Base-by-base conservation (phyloP, 1,140 invertebrate genomes). In the Drosophila bocki region DNA sequence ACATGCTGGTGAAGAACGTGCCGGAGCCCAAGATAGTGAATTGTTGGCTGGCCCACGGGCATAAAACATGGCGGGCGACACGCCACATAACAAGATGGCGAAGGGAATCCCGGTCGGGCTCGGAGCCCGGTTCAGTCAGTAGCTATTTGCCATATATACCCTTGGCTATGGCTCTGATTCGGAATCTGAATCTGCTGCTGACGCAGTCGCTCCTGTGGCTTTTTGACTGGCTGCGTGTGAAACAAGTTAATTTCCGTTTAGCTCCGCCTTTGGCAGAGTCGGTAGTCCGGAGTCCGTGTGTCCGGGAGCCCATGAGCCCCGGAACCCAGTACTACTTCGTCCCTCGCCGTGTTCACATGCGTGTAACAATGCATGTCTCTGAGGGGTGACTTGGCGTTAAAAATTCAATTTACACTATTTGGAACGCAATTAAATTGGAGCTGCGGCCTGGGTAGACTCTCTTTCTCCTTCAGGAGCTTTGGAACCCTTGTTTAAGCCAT, bases 401-500 rank as follows among this genome's bases (percentile, higher is more conserved):
- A 88, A 87, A 88, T 87, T 87, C 84, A 88, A 87, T 87, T 87
- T 88, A 87, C 84, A 87, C 83, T 83, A 87, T 87, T 86, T 87
- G 81, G 60, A 87, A 82, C 83, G 68, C 84, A 87, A 87, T 87
- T 88, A 80, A 87, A 83, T 78, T 83, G 75, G 63, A 74, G 64
- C 60, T 63, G 48, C 44, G 42, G 22, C 50, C 13, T n/a, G 53
- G 53, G 17, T 22, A 2, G 17, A 13, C 53, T 15, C 33, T 7
- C 35, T 13, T 50, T 57, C 48, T 64, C 15, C 53, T 48, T 26
- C 45, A 35, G 32, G 26, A 53, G 22, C 2, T 45, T 62, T 19
- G 22, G 50, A 15, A 12, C 44, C 32, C 11, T 17, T 53, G 15
- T 15, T 69, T 71, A 71, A 71, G 44, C 69, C 41, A 39, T 39